A percentile compares a stretch with the other conserved stretches of the same genome.
Evolutionary conservation across 2,888 invertebrate species (phyloP).

Genomic region (Enchytraeus crypticus): DNA sequence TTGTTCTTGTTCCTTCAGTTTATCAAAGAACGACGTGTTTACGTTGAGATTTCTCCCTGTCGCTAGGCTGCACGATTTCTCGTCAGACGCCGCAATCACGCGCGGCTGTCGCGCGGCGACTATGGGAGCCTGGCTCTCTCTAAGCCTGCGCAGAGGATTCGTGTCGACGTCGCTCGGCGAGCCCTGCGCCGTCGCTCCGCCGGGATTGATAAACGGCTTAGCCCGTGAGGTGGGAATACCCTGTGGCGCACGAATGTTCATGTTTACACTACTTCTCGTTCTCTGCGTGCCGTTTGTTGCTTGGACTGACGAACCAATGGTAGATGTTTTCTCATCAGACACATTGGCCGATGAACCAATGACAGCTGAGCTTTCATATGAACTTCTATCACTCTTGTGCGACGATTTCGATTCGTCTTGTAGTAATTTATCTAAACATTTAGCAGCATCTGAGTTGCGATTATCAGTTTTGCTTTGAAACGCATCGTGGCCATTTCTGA

Average conservation of each 20-base stretch:
- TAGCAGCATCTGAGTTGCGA: too few relatives aligned
- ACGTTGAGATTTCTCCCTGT: constrained; percentile 12
- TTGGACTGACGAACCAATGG: constrained; percentile 9
- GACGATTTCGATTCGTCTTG: too few relatives aligned
- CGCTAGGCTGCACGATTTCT: not conserved
- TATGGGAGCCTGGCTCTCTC: constrained; percentile 32
- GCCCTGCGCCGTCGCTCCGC: not conserved
- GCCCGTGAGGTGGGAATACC: constrained; percentile 30
- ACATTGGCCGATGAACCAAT: too few relatives aligned
- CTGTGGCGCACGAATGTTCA: constrained; percentile 40
- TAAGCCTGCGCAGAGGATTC: constrained; percentile 62
- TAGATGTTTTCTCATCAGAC: not conserved
- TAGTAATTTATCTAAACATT: too few relatives aligned
- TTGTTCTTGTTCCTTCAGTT: constrained; percentile 23
- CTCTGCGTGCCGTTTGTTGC: constrained; percentile 2
- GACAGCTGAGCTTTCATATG: too few relatives aligned
- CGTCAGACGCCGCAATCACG: not conserved
- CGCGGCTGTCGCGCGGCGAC: constrained; percentile 3
- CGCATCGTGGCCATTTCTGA: too few relatives aligned
- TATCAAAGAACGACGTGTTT: constrained; percentile 20
- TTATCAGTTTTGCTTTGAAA: too few relatives aligned
- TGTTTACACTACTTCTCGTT: constrained; percentile 22
- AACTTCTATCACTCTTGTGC: too few relatives aligned
- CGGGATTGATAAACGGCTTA: constrained; percentile 9
- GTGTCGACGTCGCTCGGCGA: constrained; percentile 45